Conservation (phyloP, 2,113 vertebrate genomes). For the Myotis lucifugus region DNA sequence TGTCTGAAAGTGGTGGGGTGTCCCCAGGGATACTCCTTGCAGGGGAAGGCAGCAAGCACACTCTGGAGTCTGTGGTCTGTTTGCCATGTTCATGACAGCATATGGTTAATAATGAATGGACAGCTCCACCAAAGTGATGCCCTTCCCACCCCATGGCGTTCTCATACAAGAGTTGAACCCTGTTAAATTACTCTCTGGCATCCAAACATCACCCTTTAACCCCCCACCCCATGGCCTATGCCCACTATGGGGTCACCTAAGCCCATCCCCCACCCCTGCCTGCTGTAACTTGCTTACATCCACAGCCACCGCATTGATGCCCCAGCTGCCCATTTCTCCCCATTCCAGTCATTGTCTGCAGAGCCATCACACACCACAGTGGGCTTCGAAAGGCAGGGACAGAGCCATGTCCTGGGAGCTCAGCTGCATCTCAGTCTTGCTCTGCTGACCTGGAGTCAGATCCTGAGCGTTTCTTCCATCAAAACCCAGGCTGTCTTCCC, state of each 20-base stretch:
- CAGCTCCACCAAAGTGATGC: accelerated
- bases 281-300: neutral
- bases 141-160: accelerated
- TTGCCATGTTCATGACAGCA: neutral
- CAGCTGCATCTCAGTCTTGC: neutral
- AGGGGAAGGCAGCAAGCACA: neutral
- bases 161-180: neutral
- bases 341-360: neutral
- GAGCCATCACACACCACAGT: neutral
- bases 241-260: neutral
- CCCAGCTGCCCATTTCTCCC: too few species aligned
- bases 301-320: accelerated
- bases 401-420: neutral
- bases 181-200: neutral
- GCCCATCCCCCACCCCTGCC: too few species aligned
- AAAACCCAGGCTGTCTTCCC: neutral
- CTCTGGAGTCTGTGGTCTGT: neutral
- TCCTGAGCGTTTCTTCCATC: neutral
- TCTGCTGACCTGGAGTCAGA: neutral
- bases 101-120: neutral
- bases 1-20: neutral
- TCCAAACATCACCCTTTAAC: accelerated
- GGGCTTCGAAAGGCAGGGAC: neutral
- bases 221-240: accelerated
- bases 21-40: neutral